Percentiles rank a stretch among this genome's conserved stretches.
These are phyloP conservation scores for Chrysomallon squamiferum DNA, from an alignment of 1,140 invertebrate species.

Conservation along the genomic window DNA sequence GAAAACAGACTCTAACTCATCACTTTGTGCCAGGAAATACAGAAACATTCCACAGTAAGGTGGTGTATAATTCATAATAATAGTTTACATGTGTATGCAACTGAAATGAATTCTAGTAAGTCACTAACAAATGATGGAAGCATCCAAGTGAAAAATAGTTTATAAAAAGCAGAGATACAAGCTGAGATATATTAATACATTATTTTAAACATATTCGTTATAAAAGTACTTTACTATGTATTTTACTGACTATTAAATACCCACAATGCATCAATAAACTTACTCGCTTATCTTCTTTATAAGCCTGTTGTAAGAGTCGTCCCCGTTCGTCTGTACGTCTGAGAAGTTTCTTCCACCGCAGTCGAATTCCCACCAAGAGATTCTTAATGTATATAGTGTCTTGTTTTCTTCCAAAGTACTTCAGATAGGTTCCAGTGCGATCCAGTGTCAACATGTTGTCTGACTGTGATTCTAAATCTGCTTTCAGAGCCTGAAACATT, in stretches of 20 bases:
- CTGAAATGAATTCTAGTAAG: too few species aligned
- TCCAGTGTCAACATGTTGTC: constrained; percentile 95
- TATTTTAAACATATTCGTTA: too few species aligned
- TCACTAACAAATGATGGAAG: too few species aligned
- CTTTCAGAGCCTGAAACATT: constrained; percentile 84
- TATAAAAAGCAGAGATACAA: too few species aligned
- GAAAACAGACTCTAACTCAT: constrained; percentile 22
- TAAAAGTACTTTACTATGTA: too few species aligned
- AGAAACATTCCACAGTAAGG: too few species aligned
- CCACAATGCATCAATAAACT: constrained; percentile 10
- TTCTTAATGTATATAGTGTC: constrained; percentile 99
- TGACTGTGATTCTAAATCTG: constrained; percentile 89
- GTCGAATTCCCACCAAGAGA: constrained; percentile 92
- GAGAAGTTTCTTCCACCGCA: constrained; percentile 90
- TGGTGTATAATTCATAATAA: too few species aligned
- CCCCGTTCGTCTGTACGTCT: constrained; percentile 78
- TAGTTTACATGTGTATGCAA: not conserved
- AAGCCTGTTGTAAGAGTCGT: constrained; percentile 89
- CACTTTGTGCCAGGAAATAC: too few species aligned
- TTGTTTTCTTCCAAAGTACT: constrained; percentile 99
- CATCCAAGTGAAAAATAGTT: too few species aligned
- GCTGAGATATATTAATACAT: too few species aligned
- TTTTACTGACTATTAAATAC: too few species aligned
- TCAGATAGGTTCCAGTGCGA: constrained; percentile 96
- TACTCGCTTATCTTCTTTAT: constrained; percentile 89